Conservation (phyloP, 35 echinoderm and acorn worm species). For the Lytechinus pictus region DNA sequence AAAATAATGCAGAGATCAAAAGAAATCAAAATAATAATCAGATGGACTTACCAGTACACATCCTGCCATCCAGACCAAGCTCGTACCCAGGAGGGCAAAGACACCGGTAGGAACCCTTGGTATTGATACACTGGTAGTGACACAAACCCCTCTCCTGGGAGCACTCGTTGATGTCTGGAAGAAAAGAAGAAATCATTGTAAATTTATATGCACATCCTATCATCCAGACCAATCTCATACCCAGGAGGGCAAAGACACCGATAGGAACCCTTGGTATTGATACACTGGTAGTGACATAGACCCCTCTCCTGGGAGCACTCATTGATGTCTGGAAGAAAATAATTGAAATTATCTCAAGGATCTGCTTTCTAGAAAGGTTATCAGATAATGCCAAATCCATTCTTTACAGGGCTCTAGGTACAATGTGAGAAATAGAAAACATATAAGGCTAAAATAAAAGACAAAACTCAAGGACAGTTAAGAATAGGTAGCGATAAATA, state of each 20-base stretch:
- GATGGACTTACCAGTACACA: constrained; percentile 81
- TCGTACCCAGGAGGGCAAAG: constrained; percentile 77
- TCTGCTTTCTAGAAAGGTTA: no score
- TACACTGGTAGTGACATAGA: constrained; percentile 90
- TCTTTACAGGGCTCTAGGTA: no score
- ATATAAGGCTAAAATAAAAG: no score
- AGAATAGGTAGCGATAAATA: no score
- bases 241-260: constrained; percentile 81
- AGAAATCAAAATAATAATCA: background rate
- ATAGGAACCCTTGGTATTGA: constrained; percentile 88
- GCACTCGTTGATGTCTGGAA: constrained; percentile 95
- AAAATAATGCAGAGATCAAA: background rate
- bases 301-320: constrained; percentile 80
- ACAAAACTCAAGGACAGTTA: no score
- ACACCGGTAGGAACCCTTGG: constrained; percentile 87
- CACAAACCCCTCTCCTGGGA: constrained; percentile 72
- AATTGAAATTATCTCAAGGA: background rate
- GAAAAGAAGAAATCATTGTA: no score
- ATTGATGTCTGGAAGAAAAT: constrained; percentile 83
- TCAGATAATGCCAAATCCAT: no score
- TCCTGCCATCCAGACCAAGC: constrained; percentile 73
- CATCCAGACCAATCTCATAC: constrained; percentile 72
- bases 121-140: constrained; percentile 90
- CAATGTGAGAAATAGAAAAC: no score
- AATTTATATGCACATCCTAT: no score